Evolutionary conservation across 2,113 vertebrate species (phyloP), one percentile per base, ranked within the genome.

Genomic region (Elephas maximus): DNA sequence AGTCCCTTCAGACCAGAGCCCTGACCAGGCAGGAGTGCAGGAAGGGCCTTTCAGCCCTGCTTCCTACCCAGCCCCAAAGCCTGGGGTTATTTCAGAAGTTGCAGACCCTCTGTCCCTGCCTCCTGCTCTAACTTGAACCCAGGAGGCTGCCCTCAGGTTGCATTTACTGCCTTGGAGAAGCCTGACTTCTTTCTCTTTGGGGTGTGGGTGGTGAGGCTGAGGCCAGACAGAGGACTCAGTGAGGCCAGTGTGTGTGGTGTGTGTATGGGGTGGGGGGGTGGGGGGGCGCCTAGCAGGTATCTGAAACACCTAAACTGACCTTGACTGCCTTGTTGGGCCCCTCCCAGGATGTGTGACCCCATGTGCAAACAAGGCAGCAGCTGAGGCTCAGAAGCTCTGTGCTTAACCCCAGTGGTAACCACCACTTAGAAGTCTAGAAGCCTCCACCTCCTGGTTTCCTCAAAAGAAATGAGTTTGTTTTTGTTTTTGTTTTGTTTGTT

Each of bases 261-360:
- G 37, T 37, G 37, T 37, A 37, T 37, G 37, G 37, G 33, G 69
- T n/a, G 33, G 1, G 14, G 69, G 69, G n/a, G n/a, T 15, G 17
- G n/a, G 71, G 71, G 84, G 69, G 92, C n/a, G 60, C 60, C 33
- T 91, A 44, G 37, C 76, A 92, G 26, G 30, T 89, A 48, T 95
- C 20, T 89, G 20, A 77, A 92, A 79, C 45, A 93, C 65, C 23
- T 45, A 45, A 33, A 45, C 60, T 79, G 48, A 48, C 57, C 74
- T 30, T 69, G 4, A n/a, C 79, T 33, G 21, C 76, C 73, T 96
- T 78, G 17, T 15, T 24, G 57, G n/a, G 74, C 8, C 23, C 48
- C 44, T 37, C 45, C 24, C 2, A 44, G 51, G 60, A 23, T 8
- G 8, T 28, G 87, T 62, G 65, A 67, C 37, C 84, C 28, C 48